These are phyloP conservation scores for Orchestes rusci DNA, from an alignment of 2,888 invertebrate species.

Conservation along the genomic window DNA sequence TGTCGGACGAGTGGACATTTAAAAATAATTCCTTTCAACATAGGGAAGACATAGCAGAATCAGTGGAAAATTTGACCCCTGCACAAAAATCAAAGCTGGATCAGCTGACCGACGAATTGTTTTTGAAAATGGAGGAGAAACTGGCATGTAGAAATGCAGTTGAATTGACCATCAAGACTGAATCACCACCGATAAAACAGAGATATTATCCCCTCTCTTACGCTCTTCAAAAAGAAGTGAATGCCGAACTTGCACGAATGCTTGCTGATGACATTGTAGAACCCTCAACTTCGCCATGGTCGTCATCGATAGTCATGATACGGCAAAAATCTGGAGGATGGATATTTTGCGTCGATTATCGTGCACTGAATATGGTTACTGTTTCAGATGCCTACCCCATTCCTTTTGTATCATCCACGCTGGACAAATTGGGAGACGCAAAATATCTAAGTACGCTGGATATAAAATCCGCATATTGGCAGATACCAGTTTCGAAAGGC, in stretches of 20 bases:
- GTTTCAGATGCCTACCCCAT: constrained; percentile 34
- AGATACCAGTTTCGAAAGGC: constrained; percentile 28
- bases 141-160: too few species aligned
- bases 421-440: constrained; percentile 32
- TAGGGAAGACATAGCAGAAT: constrained; percentile 27
- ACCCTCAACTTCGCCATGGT: constrained; percentile 30
- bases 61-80: constrained; percentile 26
- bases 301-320: constrained; percentile 29
- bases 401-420: constrained; percentile 30
- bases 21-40: constrained; percentile 4
- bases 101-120: too few species aligned
- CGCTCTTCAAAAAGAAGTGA: too few species aligned
- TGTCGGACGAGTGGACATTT: constrained; percentile 5
- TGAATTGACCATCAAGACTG: too few species aligned
- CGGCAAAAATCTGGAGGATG: constrained; percentile 28
- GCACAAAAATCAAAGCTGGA: too few species aligned
- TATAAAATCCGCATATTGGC: constrained; percentile 31
- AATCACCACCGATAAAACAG: too few species aligned
- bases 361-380: constrained; percentile 32
- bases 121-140: too few species aligned
- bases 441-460: constrained; percentile 29
- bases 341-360: constrained; percentile 33
- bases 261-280: too few species aligned
- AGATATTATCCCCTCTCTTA: too few species aligned
- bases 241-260: too few species aligned